Percentiles rank a stretch among this genome's conserved stretches.
Evolutionary conservation across 2,113 vertebrate genomes (phyloP).

Genomic region (Ptilonorhynchus violaceus): DNA sequence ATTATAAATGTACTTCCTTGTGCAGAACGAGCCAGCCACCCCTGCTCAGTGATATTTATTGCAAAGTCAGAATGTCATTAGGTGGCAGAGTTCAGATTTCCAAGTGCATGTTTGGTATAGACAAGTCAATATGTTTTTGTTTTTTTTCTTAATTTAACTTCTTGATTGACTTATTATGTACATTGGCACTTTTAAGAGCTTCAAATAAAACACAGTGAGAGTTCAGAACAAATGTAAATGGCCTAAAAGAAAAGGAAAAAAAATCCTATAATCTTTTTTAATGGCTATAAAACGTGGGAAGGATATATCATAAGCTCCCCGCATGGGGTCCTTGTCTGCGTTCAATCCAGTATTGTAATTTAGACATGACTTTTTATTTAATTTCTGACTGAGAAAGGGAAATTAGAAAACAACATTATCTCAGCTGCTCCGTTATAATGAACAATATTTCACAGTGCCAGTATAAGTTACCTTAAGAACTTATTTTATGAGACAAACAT

Average conservation of each 20-base stretch:
- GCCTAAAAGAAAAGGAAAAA: constrained; percentile 73
- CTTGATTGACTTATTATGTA: constrained; percentile 77
- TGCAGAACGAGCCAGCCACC: background rate
- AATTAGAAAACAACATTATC: constrained; percentile 83
- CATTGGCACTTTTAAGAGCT: constrained; percentile 78
- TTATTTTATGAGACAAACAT: constrained; percentile 73
- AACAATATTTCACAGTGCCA: constrained; percentile 80
- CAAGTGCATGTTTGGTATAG: constrained; percentile 21
- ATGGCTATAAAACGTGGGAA: constrained; percentile 75
- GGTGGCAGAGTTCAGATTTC: constrained; percentile 50
- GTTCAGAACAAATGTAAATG: constrained; percentile 82
- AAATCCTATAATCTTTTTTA: constrained; percentile 76
- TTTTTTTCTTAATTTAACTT: constrained; percentile 79
- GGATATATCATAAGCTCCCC: constrained; percentile 78
- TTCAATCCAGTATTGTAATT: constrained; percentile 83
- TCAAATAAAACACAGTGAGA: constrained; percentile 76
- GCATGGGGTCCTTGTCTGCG: constrained; percentile 78
- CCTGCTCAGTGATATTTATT: constrained; percentile 47
- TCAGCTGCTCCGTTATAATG: constrained; percentile 79
- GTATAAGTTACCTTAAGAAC: constrained; percentile 80
- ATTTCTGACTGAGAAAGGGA: constrained; percentile 85
- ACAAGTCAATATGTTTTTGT: constrained; percentile 35
- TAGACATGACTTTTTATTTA: constrained; percentile 86
- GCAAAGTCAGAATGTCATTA: constrained; percentile 10
- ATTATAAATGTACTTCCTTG: background rate